phyloP scores from a whole-genome alignment of 2,113 vertebrate species.

The Phodopus roborovskii region DNA sequence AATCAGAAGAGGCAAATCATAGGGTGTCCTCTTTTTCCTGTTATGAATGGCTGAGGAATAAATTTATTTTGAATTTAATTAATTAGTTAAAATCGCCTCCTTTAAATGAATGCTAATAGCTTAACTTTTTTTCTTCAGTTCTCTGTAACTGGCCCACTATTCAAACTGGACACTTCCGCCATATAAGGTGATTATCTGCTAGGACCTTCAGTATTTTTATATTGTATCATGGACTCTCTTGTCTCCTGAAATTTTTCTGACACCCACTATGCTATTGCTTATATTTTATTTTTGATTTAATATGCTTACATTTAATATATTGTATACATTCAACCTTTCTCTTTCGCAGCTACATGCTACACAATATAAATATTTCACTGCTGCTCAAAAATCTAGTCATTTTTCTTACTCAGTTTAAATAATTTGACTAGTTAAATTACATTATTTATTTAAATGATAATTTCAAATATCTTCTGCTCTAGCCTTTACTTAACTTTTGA shows the following conservation, averaged over 20 bases:
- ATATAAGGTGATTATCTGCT: rapidly evolving
- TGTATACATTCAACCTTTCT: neutral
- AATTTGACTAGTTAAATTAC: neutral
- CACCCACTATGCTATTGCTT: neutral
- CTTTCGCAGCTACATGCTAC: neutral
- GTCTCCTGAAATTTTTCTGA: neutral
- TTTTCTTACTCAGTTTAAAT: neutral
- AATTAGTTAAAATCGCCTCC: neutral
- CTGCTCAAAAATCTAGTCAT: neutral
- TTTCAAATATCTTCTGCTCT: neutral
- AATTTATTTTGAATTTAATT: neutral
- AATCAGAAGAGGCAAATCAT: neutral
- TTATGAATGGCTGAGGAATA: neutral
- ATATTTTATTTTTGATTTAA: neutral
- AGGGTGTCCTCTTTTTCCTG: neutral
- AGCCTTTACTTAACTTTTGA: constrained; percentile 40
- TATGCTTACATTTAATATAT: neutral
- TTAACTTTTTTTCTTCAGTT: neutral
- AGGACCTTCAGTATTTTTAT: neutral
- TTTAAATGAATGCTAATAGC: constrained; percentile 4
- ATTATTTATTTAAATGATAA: neutral
- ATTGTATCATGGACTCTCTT: neutral
- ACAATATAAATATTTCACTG: neutral
- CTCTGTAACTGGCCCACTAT: neutral
- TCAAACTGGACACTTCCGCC: neutral